Percentiles rank a stretch among this genome's conserved stretches.
Conservation (phyloP, 2,888 invertebrate genomes). For the Habroteleia sp. region DNA sequence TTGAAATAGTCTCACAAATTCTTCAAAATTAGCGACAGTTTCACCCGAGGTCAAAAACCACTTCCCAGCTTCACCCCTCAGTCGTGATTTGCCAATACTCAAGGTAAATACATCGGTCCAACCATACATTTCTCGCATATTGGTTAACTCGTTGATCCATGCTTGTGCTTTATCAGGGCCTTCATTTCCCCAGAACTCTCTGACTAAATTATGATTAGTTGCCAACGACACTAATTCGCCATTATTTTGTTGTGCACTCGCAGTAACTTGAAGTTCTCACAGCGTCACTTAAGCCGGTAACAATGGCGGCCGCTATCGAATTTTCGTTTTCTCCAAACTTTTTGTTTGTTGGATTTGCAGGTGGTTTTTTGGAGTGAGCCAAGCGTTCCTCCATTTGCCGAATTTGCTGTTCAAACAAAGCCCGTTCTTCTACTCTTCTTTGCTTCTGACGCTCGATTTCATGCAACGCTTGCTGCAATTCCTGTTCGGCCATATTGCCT, state of each 20-base stretch:
- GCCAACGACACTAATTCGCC: background rate
- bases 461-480: background rate
- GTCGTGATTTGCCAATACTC: slow-evolving; percentile 14
- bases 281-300: background rate
- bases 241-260: background rate
- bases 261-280: background rate
- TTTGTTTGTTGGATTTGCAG: background rate
- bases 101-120: slow-evolving; percentile 23
- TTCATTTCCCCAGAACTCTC: slow-evolving; percentile 40
- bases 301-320: slow-evolving; percentile 5
- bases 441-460: slow-evolving; percentile 2
- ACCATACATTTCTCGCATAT: slow-evolving; percentile 9
- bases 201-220: background rate
- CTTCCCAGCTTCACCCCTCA: slow-evolving; percentile 12
- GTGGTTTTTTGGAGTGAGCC: background rate
- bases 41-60: background rate
- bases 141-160: slow-evolving; percentile 22
- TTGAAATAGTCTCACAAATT: background rate
- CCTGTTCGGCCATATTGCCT: slow-evolving; percentile 1
- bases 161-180: slow-evolving; percentile 38
- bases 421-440: background rate
- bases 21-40: background rate
- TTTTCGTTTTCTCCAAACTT: background rate
- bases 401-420: background rate
- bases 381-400: background rate